Base-by-base conservation (phyloP, 1,140 invertebrate species). In the Camponotus floridanus region DNA sequence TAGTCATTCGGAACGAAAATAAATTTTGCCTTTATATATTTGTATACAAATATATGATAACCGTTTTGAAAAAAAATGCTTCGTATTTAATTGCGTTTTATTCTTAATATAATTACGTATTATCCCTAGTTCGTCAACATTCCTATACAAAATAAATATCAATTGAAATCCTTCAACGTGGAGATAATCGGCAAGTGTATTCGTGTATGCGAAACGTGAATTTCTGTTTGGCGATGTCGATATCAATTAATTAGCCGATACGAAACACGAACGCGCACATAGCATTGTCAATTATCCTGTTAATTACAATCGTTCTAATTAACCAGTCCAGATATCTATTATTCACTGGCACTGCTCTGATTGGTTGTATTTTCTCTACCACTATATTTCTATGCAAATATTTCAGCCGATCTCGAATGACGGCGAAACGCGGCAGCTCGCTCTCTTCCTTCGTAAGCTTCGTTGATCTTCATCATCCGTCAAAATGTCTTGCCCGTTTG, bases 391-490 rank as follows among this genome's bases (percentile, higher is more conserved):
- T 7, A 48, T 6, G 13, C 42, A 67, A 65, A 51, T 13, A 80
- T 70, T 68, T 36, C 33, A 15, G n/a, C 13, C 21, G 18, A 79
- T 45, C 31, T 8, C 62, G 3, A 45, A 31, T 39, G 45, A 18
- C 55, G 31, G 64, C 21, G 57, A 55, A 39, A 48, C 45, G 76
- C 51, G 51, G n/a, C 48, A 45, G 64, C 45, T 8, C 76, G 57
- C 31, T 65, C 45, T 45, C 73, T 64, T 59, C 65, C 68, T 64
- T 76, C 78, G 62, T 64, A 73, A 78, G 79, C 26, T 85, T 76
- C 89, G 79, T 86, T 81, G 89, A 88, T 89, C 88, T 90, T 87
- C 88, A 74, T 90, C 88, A 86, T 89, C 70, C 87, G 67, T 88
- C 87, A 83, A 79, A 89, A 83, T 74, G 80, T 87, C 86, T 76